Evolutionary conservation across 2,113 vertebrate genomes (phyloP), one percentile per base, ranked within the genome.

Genomic region (Alligator sinensis): DNA sequence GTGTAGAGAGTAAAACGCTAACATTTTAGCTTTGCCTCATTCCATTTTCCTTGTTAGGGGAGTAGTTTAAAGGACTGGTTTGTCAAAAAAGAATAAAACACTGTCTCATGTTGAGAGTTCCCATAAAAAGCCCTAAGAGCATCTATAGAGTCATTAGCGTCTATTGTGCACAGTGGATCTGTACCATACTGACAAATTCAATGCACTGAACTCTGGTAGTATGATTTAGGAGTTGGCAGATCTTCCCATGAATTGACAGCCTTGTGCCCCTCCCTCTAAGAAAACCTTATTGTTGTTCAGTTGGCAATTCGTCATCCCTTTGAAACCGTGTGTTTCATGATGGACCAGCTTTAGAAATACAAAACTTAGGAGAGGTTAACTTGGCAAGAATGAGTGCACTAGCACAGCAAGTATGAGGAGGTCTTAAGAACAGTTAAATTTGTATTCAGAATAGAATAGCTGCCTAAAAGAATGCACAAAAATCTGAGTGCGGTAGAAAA

Each of bases 11-110:
- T 76, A 80, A 88, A 89, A 96, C 6, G 66, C 3, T 10, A 88
- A 91, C 92, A 91, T 94, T 93, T 89, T 89, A 89, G 75, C 87
- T 93, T 93, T 93, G 68, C 87, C n/a, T 82, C 77, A n/a, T 94
- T 95, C 82, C 27, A 58, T 92, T 94, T 90, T 95, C 91, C 80
- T 55, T 30, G 86, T 93, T 80, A 84, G 64, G 66, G 55, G 34
- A 88, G 80, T 72, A 88, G 82, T 94, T 96, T 96, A 96, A 95
- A 94, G 58, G 92, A 94, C 94, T 92, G 91, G 62, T 85, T 94
- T 94, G 93, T 96, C 94, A 95, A 87, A 95, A 47, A 94, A 86
- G 93, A 92, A 94, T 95, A 93, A 96, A 94, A 94, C 92, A 90
- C 87, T 91, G 22, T 84, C 80, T 91, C 66, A 22, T 88, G 84